Percentiles rank a stretch among this genome's conserved stretches.
These are phyloP conservation scores for Drosophila antonietae DNA, from an alignment of 2,888 invertebrate genomes.

Conservation along the genomic window DNA sequence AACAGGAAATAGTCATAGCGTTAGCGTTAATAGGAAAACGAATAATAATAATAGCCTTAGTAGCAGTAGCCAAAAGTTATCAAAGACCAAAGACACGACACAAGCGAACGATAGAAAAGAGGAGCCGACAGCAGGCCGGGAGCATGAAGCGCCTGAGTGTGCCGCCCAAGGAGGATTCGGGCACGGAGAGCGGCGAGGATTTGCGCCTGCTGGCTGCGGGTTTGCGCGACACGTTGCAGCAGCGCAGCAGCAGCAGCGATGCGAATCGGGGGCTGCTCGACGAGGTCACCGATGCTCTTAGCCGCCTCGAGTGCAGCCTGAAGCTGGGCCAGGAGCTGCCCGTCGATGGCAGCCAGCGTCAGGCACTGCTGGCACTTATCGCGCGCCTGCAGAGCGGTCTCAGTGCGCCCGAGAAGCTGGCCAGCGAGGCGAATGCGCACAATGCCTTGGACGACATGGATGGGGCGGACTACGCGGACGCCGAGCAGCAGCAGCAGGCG, in stretches of 20 bases:
- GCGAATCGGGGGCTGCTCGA: constrained; percentile 87
- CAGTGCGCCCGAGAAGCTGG: constrained; percentile 81
- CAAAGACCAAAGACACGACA: constrained; percentile 68
- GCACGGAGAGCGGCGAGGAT: constrained; percentile 90
- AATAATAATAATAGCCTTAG: constrained; percentile 36
- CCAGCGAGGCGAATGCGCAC: neutral
- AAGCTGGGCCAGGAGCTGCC: constrained; percentile 86
- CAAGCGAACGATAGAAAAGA: constrained; percentile 5
- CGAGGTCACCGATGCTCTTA: constrained; percentile 91
- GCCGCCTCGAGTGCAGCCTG: constrained; percentile 90
- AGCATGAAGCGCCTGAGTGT: constrained; percentile 76
- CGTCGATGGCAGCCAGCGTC: constrained; percentile 85
- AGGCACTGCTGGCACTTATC: constrained; percentile 89
- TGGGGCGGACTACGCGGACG: neutral
- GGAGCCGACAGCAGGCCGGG: neutral
- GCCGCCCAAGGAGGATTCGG: constrained; percentile 87
- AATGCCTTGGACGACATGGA: neutral
- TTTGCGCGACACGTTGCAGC: constrained; percentile 86
- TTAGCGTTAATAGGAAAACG: constrained; percentile 40
- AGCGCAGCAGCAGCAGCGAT: constrained; percentile 83
- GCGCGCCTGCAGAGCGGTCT: constrained; percentile 88
- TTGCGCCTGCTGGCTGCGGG: constrained; percentile 86
- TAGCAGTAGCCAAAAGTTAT: constrained; percentile 54
- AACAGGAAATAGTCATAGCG: constrained; percentile 60
- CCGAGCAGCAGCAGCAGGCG: constrained; percentile 60